Conservation (phyloP, 1,140 invertebrate genomes). For the Gryllus bimaculatus region DNA sequence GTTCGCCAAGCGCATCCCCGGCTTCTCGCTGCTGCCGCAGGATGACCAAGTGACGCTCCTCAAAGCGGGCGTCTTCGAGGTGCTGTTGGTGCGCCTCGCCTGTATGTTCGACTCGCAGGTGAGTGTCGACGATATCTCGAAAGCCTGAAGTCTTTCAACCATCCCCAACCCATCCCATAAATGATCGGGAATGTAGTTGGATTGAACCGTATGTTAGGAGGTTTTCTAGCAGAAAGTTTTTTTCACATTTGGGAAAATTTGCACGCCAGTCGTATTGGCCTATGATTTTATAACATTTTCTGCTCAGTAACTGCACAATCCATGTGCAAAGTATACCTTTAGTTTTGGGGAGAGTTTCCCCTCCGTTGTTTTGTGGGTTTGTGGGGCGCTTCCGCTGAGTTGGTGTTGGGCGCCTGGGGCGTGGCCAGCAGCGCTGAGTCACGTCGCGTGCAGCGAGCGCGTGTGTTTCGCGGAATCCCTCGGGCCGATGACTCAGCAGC, state of each 20-base stretch:
- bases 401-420: too few species aligned
- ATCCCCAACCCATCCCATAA: background rate
- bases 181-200: background rate
- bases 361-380: too few species aligned
- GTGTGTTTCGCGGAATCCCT: too few species aligned
- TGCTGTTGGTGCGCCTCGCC: conserved; percentile 81
- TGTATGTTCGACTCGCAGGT: conserved; percentile 83
- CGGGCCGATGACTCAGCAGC: too few species aligned
- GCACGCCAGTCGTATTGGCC: background rate
- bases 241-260: too few species aligned
- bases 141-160: background rate
- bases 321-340: too few species aligned
- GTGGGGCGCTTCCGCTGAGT: too few species aligned
- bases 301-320: too few species aligned
- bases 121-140: conserved; percentile 6
- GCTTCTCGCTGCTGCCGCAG: conserved; percentile 86
- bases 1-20: conserved; percentile 94
- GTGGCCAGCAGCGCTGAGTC: too few species aligned
- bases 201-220: background rate
- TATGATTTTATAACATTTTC: background rate
- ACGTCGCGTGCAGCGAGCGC: too few species aligned
- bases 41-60: conserved; percentile 95
- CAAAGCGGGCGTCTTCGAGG: conserved; percentile 92
- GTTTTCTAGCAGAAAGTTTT: too few species aligned
- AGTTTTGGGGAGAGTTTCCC: too few species aligned